A percentile compares a stretch with the other conserved stretches of the same genome.
These are phyloP conservation scores for Listronotus oregonensis DNA, from an alignment of 1,140 invertebrate genomes.

Conservation along the genomic window DNA sequence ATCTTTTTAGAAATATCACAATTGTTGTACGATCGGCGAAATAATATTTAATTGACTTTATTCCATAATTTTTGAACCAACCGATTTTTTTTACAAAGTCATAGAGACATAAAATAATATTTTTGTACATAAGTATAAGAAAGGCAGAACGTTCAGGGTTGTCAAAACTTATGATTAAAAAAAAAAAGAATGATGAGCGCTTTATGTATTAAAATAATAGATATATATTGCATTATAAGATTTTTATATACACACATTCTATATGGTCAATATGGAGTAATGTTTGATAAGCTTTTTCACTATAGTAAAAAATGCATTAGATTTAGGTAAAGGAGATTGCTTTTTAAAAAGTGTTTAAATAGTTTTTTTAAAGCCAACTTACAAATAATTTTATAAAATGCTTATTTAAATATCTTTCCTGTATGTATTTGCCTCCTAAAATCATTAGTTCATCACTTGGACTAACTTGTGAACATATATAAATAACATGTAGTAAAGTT, in stretches of 20 bases:
- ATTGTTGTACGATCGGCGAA: no score
- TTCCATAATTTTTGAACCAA: no score
- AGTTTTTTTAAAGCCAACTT: no score
- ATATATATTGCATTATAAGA: constrained; percentile 16
- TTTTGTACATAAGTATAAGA: constrained; percentile 23
- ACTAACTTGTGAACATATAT: no score
- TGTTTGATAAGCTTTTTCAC: constrained; percentile 7
- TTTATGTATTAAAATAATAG: constrained; percentile 13
- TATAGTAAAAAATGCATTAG: neutral
- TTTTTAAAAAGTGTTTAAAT: no score
- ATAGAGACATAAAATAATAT: constrained; percentile 7
- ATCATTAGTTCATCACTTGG: no score
- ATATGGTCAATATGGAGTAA: constrained; percentile 3
- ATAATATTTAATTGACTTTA: no score
- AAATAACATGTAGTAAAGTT: no score
- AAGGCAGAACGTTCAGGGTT: constrained; percentile 25
- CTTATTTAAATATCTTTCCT: no score
- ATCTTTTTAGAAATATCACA: no score
- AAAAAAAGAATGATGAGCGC: constrained; percentile 3
- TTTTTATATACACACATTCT: constrained; percentile 10
- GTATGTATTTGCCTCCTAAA: no score
- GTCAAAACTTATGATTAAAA: constrained; percentile 6
- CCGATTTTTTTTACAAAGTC: neutral
- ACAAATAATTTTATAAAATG: no score
- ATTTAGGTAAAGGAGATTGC: neutral